Conservation (phyloP, 2,797 vertebrate genomes). For the Takifugu rubripes region DNA sequence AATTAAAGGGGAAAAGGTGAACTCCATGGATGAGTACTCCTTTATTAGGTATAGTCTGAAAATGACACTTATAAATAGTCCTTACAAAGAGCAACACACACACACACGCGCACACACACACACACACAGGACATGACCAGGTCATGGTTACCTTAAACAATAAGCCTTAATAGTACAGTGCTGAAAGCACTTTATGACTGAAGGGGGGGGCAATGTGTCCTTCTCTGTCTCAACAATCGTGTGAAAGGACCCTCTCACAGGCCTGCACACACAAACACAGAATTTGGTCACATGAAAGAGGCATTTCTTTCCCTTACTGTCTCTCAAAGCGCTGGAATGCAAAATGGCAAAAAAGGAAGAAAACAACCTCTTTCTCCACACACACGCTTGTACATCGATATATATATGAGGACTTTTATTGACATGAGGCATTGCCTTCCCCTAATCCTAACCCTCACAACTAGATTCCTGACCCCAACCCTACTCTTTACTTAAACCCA, state of each 20-base stretch:
- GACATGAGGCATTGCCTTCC: too few species aligned
- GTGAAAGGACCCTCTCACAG: conserved; percentile 22
- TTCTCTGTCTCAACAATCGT: conserved; percentile 27
- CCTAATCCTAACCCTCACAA: too few species aligned
- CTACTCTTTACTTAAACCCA: too few species aligned
- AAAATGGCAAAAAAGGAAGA: conserved; percentile 16
- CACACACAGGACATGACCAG: conserved; percentile 32
- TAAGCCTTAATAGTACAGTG: conserved; percentile 53
- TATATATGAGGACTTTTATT: too few species aligned
- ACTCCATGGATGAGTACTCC: conserved; percentile 46
- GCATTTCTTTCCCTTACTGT: conserved; percentile 40
- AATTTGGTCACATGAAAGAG: conserved; percentile 52
- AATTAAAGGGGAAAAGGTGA: conserved; percentile 58
- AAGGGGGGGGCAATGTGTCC: conserved; percentile 38
- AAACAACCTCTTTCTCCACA: conserved; percentile 1
- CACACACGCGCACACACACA: conserved; percentile 18
- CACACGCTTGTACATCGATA: too few species aligned
- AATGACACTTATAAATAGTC: conserved; percentile 41
- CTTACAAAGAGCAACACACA: conserved; percentile 34
- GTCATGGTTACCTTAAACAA: conserved; percentile 55
- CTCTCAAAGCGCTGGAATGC: conserved; percentile 51
- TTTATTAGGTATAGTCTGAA: conserved; percentile 61
- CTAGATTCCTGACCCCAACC: too few species aligned
- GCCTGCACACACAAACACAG: conserved; percentile 1
- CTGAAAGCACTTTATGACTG: conserved; percentile 49